These are phyloP conservation scores for Catharus ustulatus DNA, from an alignment of 2,797 vertebrate genomes.

Conservation along the genomic window DNA sequence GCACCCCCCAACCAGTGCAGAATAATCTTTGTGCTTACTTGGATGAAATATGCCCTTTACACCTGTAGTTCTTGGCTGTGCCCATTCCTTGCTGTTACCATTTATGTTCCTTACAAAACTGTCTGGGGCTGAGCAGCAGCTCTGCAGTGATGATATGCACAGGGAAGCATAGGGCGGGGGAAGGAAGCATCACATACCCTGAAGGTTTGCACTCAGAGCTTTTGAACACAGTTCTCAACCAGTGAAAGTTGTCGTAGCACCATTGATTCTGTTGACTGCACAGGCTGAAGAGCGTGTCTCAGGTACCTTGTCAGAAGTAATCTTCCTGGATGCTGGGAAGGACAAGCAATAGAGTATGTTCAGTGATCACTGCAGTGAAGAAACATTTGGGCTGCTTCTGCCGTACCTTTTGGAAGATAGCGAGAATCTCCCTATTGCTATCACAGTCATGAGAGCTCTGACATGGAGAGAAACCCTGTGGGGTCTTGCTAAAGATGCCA, in stretches of 20 bases:
- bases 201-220: neutral
- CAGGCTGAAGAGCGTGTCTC: neutral
- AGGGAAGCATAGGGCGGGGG: neutral
- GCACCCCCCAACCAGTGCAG: neutral
- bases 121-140: neutral
- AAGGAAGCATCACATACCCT: neutral
- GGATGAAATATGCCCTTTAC: neutral
- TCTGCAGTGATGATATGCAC: neutral
- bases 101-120: neutral
- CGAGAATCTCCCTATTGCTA: neutral
- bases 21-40: neutral
- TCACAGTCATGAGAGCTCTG: neutral
- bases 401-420: neutral
- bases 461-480: neutral
- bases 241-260: neutral
- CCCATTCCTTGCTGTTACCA: neutral
- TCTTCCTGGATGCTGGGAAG: neutral
- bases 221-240: neutral
- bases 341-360: neutral
- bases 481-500: neutral
- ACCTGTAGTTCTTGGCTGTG: neutral
- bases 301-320: neutral
- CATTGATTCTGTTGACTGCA: neutral
- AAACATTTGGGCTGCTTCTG: neutral
- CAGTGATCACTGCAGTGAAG: neutral